Evolutionary conservation across 2,797 vertebrate species (phyloP).

Genomic region (Parambassis ranga): DNA sequence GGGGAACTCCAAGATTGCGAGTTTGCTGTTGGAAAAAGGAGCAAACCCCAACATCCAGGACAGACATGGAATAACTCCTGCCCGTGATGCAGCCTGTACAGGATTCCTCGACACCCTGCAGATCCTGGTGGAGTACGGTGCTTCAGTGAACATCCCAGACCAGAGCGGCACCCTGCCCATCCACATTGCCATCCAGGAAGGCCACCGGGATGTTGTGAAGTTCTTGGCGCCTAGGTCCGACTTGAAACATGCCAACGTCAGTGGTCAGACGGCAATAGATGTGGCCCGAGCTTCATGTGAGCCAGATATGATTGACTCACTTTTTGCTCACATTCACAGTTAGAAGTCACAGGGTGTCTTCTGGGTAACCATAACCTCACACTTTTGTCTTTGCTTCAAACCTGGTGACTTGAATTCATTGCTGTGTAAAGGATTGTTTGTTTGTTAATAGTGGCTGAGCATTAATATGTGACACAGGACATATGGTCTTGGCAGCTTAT

Average conservation of each 20-base stretch:
- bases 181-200: conserved; percentile 85
- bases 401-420: conserved; percentile 80
- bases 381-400: conserved; percentile 42
- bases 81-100: conserved; percentile 88
- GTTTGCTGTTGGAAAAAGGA: conserved; percentile 86
- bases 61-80: conserved; percentile 81
- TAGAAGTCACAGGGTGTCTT: conserved; percentile 34
- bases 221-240: conserved; percentile 83
- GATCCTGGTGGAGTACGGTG: conserved; percentile 85
- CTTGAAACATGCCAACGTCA: conserved; percentile 80
- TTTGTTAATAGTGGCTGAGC: conserved; percentile 59
- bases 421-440: conserved; percentile 67
- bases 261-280: conserved; percentile 83
- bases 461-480: conserved; percentile 67
- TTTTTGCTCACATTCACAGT: conserved; percentile 67
- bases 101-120: conserved; percentile 88
- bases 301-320: conserved; percentile 74
- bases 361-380: conserved; percentile 16
- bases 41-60: conserved; percentile 89
- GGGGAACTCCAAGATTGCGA: conserved; percentile 82
- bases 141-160: conserved; percentile 83
- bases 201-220: conserved; percentile 81
- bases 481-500: conserved; percentile 75
- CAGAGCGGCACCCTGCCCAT: conserved; percentile 84
- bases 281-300: conserved; percentile 74